phyloP scores from a whole-genome alignment of 2,113 vertebrate species.

The Megaceryle maxima region DNA sequence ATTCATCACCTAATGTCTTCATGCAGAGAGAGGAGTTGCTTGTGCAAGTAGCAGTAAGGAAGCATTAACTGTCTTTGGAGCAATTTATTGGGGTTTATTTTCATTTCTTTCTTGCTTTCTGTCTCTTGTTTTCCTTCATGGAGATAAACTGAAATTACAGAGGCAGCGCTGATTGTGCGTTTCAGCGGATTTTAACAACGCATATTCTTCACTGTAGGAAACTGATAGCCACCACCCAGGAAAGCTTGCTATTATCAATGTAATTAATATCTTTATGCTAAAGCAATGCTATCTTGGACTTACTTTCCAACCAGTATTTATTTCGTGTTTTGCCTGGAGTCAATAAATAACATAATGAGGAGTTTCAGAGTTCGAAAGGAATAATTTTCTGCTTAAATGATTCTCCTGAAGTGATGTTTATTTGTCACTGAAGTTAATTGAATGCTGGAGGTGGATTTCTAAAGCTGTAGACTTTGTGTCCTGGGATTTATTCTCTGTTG shows the following conservation, averaged over 20 bases:
- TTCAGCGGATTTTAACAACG: not conserved
- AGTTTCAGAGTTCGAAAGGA: slow-evolving; percentile 56
- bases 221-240: slow-evolving; percentile 12
- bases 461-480: not conserved
- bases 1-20: not conserved
- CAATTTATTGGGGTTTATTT: not conserved
- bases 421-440: slow-evolving; percentile 54
- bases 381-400: slow-evolving; percentile 66
- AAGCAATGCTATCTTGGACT: slow-evolving; percentile 30
- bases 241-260: slow-evolving; percentile 39
- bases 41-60: not conserved
- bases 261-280: slow-evolving; percentile 51
- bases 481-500: not conserved
- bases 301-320: slow-evolving; percentile 34
- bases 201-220: slow-evolving; percentile 15
- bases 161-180: not conserved
- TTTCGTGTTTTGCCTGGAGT: slow-evolving; percentile 61
- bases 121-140: slow-evolving; percentile 4
- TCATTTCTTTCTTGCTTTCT: slow-evolving; percentile 28
- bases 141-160: slow-evolving; percentile 20
- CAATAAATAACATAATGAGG: slow-evolving; percentile 53
- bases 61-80: not conserved
- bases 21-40: not conserved
- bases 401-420: slow-evolving; percentile 56
- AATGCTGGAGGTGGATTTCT: slow-evolving; percentile 54